Percentiles rank a stretch among this genome's conserved stretches.
phyloP scores from a whole-genome alignment of 2,888 invertebrate species.

The Drosophila rubida region DNA sequence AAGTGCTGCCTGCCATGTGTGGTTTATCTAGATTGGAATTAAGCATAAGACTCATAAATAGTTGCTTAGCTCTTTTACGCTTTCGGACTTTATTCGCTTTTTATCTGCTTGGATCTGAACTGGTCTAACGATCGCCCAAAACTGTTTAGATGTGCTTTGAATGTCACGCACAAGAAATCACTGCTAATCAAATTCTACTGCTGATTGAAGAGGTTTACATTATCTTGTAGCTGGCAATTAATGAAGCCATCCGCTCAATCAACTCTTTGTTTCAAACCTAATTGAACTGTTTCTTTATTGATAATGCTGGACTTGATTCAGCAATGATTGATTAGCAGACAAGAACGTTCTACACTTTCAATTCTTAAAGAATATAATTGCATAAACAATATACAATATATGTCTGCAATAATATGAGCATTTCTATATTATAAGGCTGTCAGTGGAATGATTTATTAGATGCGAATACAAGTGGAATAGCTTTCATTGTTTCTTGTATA shows the following conservation, averaged over 20 bases:
- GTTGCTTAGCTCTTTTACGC: neutral
- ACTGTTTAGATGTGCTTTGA: neutral
- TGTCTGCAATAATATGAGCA: neutral
- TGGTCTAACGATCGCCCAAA: neutral
- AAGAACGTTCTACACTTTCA: neutral
- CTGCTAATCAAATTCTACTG: constrained; percentile 3
- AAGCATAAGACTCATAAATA: constrained; percentile 10
- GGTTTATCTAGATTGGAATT: constrained; percentile 6
- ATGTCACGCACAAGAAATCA: neutral
- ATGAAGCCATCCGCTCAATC: constrained; percentile 1
- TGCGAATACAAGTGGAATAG: neutral
- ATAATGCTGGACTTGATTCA: neutral
- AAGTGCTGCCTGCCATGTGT: constrained; percentile 13
- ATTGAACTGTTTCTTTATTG: constrained; percentile 2
- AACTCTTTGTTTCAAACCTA: neutral
- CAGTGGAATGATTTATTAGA: constrained; percentile 2
- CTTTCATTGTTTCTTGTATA: neutral
- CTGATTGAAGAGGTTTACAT: constrained; percentile 7
- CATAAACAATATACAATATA: neutral
- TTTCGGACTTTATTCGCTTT: neutral
- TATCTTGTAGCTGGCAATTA: constrained; percentile 10
- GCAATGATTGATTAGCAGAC: neutral
- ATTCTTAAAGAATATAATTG: neutral
- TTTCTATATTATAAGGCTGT: constrained; percentile 1
- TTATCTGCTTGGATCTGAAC: constrained; percentile 3